These are phyloP conservation scores for Dorcus hopei DNA, from an alignment of 2,888 invertebrate genomes.

Conservation along the genomic window DNA sequence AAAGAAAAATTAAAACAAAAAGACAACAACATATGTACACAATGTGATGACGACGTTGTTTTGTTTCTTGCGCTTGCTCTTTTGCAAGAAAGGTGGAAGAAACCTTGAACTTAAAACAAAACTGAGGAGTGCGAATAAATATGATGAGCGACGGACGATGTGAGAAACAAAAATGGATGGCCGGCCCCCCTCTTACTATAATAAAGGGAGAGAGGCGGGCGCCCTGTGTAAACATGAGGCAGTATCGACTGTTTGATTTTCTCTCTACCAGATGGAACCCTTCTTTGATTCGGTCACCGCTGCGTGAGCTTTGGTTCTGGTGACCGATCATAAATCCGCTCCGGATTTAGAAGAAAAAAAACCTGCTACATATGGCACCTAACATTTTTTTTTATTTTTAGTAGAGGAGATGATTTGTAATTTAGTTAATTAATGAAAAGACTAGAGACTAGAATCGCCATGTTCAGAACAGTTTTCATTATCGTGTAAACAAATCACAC, in stretches of 20 bases:
- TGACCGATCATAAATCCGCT: background rate
- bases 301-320: background rate
- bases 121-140: too few species aligned
- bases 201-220: background rate
- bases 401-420: background rate
- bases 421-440: background rate
- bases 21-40: too few species aligned
- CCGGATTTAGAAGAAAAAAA: too few species aligned
- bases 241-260: conserved; percentile 26
- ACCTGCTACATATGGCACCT: conserved; percentile 5
- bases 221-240: conserved; percentile 17
- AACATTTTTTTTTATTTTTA: background rate
- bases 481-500: too few species aligned
- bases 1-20: background rate
- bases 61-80: too few species aligned
- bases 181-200: too few species aligned
- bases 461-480: background rate
- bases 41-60: too few species aligned
- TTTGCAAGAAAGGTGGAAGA: too few species aligned
- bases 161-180: too few species aligned
- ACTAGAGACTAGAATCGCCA: conserved; percentile 5
- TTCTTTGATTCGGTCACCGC: background rate
- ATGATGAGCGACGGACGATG: too few species aligned
- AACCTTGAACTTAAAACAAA: too few species aligned
- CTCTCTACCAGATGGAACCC: conserved; percentile 12